Base-by-base conservation (phyloP, 1,140 invertebrate genomes). In the Aphelenchoides fujianensis region DNA sequence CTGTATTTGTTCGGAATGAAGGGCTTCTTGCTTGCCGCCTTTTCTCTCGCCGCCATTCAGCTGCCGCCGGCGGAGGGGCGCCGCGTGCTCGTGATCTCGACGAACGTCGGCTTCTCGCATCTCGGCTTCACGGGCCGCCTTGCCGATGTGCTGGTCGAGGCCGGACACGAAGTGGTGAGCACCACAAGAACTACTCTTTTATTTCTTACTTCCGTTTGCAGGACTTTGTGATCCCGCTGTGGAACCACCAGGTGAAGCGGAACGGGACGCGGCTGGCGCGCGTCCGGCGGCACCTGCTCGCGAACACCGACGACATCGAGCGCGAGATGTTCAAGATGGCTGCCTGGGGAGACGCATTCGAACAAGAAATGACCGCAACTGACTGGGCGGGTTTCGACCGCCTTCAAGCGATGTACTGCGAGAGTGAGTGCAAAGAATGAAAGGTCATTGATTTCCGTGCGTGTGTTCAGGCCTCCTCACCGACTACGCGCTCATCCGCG, bases 151-250 rank as follows among this genome's bases (percentile, higher is more conserved):
- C 57, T 61, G 19, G 57, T 61, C 19, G 57, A 61, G 12, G 19
- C 12, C 16, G 19, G 19, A 53, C 57, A 61, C 57, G 57, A 61
- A 12, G 57, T 53, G 57, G 57, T 61, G 53, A 53, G 57, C n/a
- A n/a, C n/a, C n/a, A n/a, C 41, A n/a, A 16, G 41, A 16, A 12
- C 41, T n/a, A 19, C 16, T n/a, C 53, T 9, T 61, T 19, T 12
- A 61, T 61, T n/a, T 19, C 12, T n/a, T 16, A 19, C 57, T n/a
- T n/a, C 12, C 16, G 16, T 12, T 61, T 61, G 16, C 16, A 53
- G 41, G 16, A 53, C 57, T 61, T 61, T 61, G 16, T 61, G 16
- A 61, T 61, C 53, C 41, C 41, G 16, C 16, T 61, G 12, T 61
- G 41, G 41, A 61, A 61, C 9, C 41, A 23, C 23, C 23, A 16